These are phyloP conservation scores for Apocheima hispidaria DNA, from an alignment of 2,888 invertebrate genomes.

Conservation along the genomic window DNA sequence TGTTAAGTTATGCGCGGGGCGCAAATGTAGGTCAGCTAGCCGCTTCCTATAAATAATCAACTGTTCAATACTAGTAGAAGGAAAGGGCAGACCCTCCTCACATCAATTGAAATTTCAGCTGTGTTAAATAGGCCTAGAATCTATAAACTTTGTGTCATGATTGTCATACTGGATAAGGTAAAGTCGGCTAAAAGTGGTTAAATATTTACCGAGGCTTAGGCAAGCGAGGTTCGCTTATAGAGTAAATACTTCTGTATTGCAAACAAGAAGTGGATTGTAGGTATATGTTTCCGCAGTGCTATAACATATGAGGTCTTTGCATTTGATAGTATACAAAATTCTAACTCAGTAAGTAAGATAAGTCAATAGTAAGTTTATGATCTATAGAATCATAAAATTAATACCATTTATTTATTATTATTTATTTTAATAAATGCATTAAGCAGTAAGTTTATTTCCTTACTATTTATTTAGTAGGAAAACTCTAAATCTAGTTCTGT, in stretches of 20 bases:
- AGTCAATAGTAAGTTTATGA: no score
- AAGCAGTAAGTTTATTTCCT: no score
- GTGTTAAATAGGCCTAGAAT: background rate
- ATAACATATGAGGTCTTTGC: background rate
- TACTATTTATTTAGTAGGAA: no score
- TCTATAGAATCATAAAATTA: no score
- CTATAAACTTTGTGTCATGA: conserved; percentile 18
- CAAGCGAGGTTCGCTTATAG: conserved; percentile 24
- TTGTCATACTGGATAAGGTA: background rate
- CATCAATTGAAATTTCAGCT: conserved; percentile 13
- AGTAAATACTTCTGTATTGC: conserved; percentile 4
- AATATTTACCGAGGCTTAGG: conserved; percentile 35
- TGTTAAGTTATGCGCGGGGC: conserved; percentile 31
- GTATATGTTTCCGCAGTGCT: background rate
- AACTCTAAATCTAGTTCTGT: no score
- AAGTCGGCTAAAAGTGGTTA: conserved; percentile 6
- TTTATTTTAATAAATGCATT: no score
- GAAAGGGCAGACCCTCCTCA: conserved; percentile 26
- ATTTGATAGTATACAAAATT: background rate
- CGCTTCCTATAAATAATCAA: conserved; percentile 59
- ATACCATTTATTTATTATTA: no score
- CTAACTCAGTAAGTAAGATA: no score
- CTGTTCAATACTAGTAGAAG: conserved; percentile 36
- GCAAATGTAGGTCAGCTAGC: conserved; percentile 68
- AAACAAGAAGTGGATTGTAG: conserved; percentile 3